These are phyloP conservation scores for Dissostichus mawsoni DNA, from an alignment of 2,113 vertebrate species.

Conservation along the genomic window DNA sequence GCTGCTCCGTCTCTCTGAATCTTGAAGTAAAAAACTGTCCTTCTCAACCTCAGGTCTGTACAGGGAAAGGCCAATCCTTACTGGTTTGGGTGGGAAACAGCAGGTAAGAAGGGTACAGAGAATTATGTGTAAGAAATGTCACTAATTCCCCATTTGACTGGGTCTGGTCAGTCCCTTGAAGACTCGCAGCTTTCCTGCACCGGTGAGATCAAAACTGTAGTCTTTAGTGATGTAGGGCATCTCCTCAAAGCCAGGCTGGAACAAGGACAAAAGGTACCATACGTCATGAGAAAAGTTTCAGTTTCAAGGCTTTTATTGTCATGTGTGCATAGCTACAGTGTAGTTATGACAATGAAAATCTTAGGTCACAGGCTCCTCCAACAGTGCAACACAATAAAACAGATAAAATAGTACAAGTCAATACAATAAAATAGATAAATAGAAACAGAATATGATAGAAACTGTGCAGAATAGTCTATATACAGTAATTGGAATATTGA, in stretches of 20 bases:
- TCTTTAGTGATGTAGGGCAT: slow-evolving; percentile 90
- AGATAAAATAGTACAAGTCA: too few relatives aligned
- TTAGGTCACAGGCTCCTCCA: too few relatives aligned
- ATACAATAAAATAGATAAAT: too few relatives aligned
- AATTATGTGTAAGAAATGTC: slow-evolving; percentile 23
- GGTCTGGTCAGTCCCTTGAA: slow-evolving; percentile 80
- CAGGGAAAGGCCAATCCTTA: slow-evolving; percentile 42
- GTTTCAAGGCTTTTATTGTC: too few relatives aligned
- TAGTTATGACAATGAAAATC: too few relatives aligned
- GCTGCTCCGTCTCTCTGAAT: neutral
- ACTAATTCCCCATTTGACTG: slow-evolving; percentile 45
- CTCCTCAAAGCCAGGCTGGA: slow-evolving; percentile 86
- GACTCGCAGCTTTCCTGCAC: slow-evolving; percentile 89
- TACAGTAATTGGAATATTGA: too few relatives aligned
- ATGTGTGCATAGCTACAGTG: too few relatives aligned
- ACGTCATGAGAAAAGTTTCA: neutral
- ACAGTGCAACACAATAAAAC: too few relatives aligned
- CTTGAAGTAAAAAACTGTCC: slow-evolving; percentile 7
- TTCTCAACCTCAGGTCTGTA: slow-evolving; percentile 43
- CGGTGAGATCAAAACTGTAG: slow-evolving; percentile 89
- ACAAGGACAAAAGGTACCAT: slow-evolving; percentile 36
- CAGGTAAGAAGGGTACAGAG: slow-evolving; percentile 32
- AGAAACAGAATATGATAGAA: too few relatives aligned
- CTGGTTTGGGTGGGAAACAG: slow-evolving; percentile 17
- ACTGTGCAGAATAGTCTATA: too few relatives aligned